Percentiles rank a stretch among this genome's conserved stretches.
Conservation (phyloP, 2,888 invertebrate genomes). For the Tineola bisselliella region DNA sequence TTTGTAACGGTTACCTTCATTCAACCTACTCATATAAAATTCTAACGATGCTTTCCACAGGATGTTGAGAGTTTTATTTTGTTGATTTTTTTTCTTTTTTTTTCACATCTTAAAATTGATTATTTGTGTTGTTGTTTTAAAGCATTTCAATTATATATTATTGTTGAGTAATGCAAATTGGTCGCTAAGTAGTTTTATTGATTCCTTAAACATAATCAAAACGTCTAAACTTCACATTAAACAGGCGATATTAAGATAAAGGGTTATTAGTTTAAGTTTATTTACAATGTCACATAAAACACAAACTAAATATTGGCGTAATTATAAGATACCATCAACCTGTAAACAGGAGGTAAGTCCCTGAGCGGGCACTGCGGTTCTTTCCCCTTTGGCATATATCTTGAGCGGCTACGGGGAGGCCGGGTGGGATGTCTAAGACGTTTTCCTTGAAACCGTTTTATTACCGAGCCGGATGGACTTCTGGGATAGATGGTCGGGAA, state of each 20-base stretch:
- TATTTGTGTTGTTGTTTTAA: no score
- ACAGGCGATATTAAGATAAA: conserved; percentile 1
- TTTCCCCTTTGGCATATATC: conserved; percentile 54
- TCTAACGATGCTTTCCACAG: conserved; percentile 27
- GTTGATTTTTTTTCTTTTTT: neutral
- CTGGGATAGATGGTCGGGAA: conserved; percentile 63
- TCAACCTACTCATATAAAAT: conserved; percentile 34
- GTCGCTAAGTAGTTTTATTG: no score
- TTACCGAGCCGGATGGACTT: conserved; percentile 64
- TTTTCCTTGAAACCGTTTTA: conserved; percentile 64
- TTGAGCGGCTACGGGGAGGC: conserved; percentile 25
- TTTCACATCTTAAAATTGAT: no score
- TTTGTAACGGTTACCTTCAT: conserved; percentile 13
- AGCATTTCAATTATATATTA: no score
- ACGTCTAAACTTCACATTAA: neutral
- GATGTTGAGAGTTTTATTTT: conserved; percentile 18
- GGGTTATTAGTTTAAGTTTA: conserved; percentile 3
- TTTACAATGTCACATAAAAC: conserved; percentile 35
- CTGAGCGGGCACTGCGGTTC: conserved; percentile 33
- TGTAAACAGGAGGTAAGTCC: conserved; percentile 35
- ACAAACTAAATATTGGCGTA: conserved; percentile 64
- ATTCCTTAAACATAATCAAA: no score
- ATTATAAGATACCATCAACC: conserved; percentile 62
- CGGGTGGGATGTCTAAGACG: conserved; percentile 47
- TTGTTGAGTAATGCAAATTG: no score